These are phyloP conservation scores for Aphis craccivora DNA, from an alignment of 1,140 invertebrate species.

Conservation along the genomic window DNA sequence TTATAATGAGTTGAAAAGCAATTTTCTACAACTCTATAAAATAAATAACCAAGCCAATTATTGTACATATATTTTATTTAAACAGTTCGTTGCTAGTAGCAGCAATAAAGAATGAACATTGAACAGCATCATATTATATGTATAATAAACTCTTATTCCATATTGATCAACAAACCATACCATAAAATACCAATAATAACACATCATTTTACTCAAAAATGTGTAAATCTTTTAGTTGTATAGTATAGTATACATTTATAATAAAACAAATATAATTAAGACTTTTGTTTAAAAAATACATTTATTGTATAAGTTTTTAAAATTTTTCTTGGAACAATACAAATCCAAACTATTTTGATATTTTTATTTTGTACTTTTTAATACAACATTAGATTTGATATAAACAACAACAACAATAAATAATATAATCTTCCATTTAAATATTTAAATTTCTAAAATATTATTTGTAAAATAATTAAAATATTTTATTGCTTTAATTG, in stretches of 20 bases:
- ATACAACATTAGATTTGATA: neutral
- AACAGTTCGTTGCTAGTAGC: too few species aligned
- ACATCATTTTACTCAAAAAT: too few species aligned
- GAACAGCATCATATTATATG: too few species aligned
- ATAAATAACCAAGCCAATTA: too few species aligned
- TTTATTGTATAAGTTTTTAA: constrained; percentile 59
- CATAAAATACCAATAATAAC: too few species aligned
- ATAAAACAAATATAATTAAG: neutral
- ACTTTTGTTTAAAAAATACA: constrained; percentile 1
- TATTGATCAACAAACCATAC: too few species aligned
- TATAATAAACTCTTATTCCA: too few species aligned
- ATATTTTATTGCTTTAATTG: constrained; percentile 18
- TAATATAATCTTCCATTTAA: neutral
- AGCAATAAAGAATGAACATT: too few species aligned
- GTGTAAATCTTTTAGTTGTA: too few species aligned
- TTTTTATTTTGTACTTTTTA: constrained; percentile 26
- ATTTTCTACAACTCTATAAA: too few species aligned
- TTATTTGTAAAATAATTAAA: neutral
- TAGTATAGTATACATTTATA: neutral
- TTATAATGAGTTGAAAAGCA: too few species aligned
- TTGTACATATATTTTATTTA: too few species aligned
- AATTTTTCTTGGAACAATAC: neutral
- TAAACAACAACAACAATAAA: constrained; percentile 13
- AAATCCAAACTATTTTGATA: constrained; percentile 13
- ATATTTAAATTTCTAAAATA: constrained; percentile 5